phyloP scores from a whole-genome alignment of 1,140 invertebrate genomes.

The Diorhabda sublineata region DNA sequence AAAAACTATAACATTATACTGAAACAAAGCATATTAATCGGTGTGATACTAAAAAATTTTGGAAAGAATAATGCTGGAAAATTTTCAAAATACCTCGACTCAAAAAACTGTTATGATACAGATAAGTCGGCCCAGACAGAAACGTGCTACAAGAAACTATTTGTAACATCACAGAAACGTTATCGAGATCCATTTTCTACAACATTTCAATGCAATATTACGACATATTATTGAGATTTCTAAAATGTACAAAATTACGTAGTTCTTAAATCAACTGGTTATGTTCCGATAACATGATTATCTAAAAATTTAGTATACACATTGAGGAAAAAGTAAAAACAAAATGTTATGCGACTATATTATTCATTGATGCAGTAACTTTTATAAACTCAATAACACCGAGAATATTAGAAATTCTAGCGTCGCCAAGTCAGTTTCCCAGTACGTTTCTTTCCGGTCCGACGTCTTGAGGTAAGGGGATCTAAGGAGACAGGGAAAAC shows the following conservation, averaged over 20 bases:
- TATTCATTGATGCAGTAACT: background rate
- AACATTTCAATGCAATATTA: constrained; percentile 21
- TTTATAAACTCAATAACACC: background rate
- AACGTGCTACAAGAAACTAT: background rate
- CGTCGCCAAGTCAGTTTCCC: background rate
- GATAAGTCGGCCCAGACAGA: constrained; percentile 6
- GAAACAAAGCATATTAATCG: background rate
- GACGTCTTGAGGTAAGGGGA: constrained; percentile 4
- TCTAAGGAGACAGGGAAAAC: background rate
- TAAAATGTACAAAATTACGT: no score
- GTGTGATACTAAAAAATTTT: background rate
- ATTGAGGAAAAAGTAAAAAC: background rate
- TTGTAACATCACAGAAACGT: constrained; percentile 19
- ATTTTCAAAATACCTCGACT: background rate
- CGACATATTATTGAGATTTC: background rate
- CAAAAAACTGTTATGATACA: background rate
- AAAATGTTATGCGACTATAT: background rate
- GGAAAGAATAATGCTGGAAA: constrained; percentile 3
- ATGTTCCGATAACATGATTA: no score
- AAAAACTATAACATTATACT: constrained; percentile 1
- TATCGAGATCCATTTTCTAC: background rate
- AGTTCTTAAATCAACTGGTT: no score
- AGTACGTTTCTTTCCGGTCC: constrained; percentile 11
- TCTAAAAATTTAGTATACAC: no score
- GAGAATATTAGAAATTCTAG: background rate